Evolutionary conservation across 2,888 invertebrate genomes (phyloP), one percentile per base, ranked within the genome.

Genomic region (Meghimatium bilineatum): DNA sequence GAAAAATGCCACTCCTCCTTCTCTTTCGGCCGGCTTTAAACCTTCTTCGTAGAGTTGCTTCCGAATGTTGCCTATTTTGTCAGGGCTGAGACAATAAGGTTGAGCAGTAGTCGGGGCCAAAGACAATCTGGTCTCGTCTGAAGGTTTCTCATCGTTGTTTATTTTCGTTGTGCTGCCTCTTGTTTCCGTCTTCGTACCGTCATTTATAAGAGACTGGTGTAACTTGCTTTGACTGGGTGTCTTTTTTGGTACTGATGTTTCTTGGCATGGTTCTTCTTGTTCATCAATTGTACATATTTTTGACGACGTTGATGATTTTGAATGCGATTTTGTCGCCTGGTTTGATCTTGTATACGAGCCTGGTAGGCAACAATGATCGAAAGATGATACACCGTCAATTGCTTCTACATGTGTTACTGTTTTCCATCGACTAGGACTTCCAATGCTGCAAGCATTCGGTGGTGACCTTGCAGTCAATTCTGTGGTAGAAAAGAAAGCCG

Each of bases 1-100:
- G 56, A 82, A 82, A 38, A 82, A 82, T 3, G 82, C 82, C 34
- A 82, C 82, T 32, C 82, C 82, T n/a, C 82, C 82, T 32, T 82
- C 82, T 36, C 82, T 34, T 23, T 82, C 75, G 0, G 75, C 75
- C 32, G 82, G 82, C 67, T 82, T 82, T 34, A 82, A 49, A 44
- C 82, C 82, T 63, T 82, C 82, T 60, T 82, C 82, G 26, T 82
- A 82, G 17, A 82, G 75, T 75, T 82, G 82, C 44, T 67, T 36
- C 52, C 76, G 44, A 32, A 82, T 82, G 75, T 49, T 82, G 52
- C 76, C 82, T 17, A 82, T 82, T 49, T 52, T 66, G 34, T 82
- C 82, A n/a, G 26, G 52, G 34, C 75, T 75, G 17, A 82, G 82
- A 75, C 34, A 63, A 26, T 67, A 23, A 17, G 76, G 36, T 23